phyloP scores from a whole-genome alignment of 2,888 invertebrate genomes.

The Nesidiocoris tenuis region DNA sequence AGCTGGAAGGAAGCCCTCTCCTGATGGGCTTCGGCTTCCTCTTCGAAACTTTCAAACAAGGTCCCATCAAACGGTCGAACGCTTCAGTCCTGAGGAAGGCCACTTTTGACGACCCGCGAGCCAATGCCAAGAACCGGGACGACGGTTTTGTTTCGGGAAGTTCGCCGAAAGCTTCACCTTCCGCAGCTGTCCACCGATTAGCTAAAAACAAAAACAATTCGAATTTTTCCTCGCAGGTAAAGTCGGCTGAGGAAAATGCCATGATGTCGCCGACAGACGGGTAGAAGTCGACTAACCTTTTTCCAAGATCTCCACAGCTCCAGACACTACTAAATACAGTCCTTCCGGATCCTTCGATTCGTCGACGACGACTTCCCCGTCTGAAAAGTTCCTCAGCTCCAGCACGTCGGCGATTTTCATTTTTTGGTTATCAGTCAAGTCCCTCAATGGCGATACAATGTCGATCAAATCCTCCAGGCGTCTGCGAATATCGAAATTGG shows the following conservation, averaged over 20 bases:
- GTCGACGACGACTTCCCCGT: constrained; percentile 2
- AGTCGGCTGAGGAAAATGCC: too few relatives aligned
- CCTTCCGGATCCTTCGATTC: constrained; percentile 6
- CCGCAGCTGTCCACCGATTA: neutral
- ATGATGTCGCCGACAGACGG: too few relatives aligned
- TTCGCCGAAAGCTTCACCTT: constrained; percentile 17
- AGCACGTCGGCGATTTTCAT: constrained; percentile 28
- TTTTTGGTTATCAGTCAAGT: constrained; percentile 11
- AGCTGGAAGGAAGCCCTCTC: neutral
- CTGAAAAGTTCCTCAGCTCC: constrained; percentile 12
- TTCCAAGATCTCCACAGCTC: neutral
- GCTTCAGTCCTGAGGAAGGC: constrained; percentile 5
- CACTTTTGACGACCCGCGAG: constrained; percentile 19
- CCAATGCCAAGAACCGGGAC: neutral
- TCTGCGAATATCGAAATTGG: constrained; percentile 8
- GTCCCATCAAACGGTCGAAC: constrained; percentile 26
- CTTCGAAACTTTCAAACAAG: constrained; percentile 23
- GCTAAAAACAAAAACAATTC: neutral
- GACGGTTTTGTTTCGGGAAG: constrained; percentile 9
- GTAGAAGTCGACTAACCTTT: neutral
- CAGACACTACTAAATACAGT: constrained; percentile 4
- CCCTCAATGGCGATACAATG: constrained; percentile 9
- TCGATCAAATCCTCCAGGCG: constrained; percentile 6
- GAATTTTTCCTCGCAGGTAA: too few relatives aligned
- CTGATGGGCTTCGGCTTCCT: neutral